These are phyloP conservation scores for Sylvia atricapilla DNA, from an alignment of 2,113 vertebrate species.

Conservation along the genomic window DNA sequence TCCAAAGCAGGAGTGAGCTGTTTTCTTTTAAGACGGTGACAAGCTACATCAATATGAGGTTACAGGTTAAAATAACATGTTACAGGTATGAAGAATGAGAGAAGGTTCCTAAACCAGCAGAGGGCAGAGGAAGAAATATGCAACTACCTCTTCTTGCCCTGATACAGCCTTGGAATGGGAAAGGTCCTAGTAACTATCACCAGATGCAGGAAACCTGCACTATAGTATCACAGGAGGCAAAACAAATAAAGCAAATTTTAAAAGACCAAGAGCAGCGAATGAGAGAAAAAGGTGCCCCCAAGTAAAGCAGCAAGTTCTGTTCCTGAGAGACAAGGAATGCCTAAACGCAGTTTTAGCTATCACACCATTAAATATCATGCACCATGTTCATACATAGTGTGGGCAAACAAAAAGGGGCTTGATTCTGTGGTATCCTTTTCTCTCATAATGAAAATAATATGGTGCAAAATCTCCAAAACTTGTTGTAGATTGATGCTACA, in stretches of 20 bases:
- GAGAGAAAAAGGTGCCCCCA: neutral
- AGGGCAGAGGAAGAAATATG: neutral
- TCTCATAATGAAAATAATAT: neutral
- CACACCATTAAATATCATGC: accelerated
- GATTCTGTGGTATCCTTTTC: accelerated
- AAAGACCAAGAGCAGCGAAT: neutral
- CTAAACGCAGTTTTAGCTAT: neutral
- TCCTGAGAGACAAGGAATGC: neutral
- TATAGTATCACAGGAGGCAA: neutral
- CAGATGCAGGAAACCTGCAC: neutral
- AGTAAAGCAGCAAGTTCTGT: neutral
- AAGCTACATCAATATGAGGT: neutral
- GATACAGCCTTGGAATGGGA: accelerated
- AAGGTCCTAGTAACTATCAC: neutral
- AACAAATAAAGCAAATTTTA: neutral
- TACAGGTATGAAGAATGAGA: neutral
- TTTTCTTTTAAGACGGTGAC: neutral
- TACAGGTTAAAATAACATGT: neutral
- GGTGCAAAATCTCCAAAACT: neutral
- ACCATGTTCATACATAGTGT: accelerated
- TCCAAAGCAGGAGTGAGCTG: neutral
- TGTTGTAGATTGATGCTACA: neutral
- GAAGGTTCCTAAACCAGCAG: neutral
- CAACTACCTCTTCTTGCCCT: neutral
- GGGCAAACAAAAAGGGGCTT: neutral